A percentile compares a stretch with the other conserved stretches of the same genome.
These are phyloP conservation scores for Irena cyanogastra DNA, from an alignment of 2,113 vertebrate species.

Conservation along the genomic window DNA sequence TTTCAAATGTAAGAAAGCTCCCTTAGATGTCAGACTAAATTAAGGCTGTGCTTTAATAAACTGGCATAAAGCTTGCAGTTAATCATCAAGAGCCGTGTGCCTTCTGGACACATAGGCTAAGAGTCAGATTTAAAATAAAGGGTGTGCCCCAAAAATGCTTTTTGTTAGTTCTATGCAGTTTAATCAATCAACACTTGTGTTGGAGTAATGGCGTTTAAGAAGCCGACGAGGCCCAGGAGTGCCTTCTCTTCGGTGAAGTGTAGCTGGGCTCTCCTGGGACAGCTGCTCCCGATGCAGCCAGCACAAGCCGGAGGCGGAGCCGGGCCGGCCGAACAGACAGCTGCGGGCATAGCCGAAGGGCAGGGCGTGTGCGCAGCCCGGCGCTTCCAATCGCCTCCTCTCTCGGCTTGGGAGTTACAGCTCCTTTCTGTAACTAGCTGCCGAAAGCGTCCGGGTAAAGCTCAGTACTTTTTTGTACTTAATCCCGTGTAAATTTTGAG, in stretches of 20 bases:
- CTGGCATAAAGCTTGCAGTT: conserved; percentile 28
- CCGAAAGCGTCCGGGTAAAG: background rate
- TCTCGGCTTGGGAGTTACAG: background rate
- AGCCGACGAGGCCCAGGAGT: background rate
- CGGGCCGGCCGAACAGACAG: background rate
- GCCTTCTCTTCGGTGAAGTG: background rate
- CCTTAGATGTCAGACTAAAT: conserved; percentile 28
- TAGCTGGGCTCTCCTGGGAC: background rate
- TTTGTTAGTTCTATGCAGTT: background rate
- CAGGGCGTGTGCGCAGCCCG: background rate
- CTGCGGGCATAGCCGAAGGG: background rate
- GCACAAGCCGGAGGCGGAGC: background rate
- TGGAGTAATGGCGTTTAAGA: background rate
- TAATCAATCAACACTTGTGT: background rate
- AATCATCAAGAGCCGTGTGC: background rate
- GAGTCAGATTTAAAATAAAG: conserved; percentile 15
- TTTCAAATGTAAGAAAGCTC: background rate
- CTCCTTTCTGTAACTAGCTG: background rate
- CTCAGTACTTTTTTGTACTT: background rate
- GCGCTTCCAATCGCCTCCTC: background rate
- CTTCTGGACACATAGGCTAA: conserved; percentile 13
- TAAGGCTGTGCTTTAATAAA: conserved; percentile 34
- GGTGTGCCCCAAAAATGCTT: background rate
- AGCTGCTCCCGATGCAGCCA: background rate
- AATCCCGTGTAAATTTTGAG: background rate